These are phyloP conservation scores for Uloborus diversus DNA, from an alignment of 1,140 invertebrate genomes.

Conservation along the genomic window DNA sequence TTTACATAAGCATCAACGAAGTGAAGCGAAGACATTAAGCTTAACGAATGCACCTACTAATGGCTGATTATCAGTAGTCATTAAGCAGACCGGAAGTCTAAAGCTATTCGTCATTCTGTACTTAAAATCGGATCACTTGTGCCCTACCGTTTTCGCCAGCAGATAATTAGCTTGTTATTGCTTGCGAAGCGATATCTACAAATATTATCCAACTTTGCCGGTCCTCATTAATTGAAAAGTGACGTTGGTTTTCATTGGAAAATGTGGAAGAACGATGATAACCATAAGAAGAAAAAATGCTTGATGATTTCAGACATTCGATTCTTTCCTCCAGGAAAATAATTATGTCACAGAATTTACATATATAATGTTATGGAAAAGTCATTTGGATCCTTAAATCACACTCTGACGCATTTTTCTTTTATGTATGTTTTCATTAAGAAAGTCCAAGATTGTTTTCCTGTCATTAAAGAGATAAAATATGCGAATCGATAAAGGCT, in stretches of 20 bases:
- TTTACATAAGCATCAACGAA: neutral
- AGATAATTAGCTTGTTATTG: conserved; percentile 47
- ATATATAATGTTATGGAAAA: too few relatives aligned
- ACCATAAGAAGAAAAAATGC: too few relatives aligned
- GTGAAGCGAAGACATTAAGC: conserved; percentile 31
- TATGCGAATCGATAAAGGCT: too few relatives aligned
- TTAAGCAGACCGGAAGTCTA: conserved; percentile 34
- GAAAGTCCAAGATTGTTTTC: too few relatives aligned
- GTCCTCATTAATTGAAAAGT: conserved; percentile 18
- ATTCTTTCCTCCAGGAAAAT: too few relatives aligned
- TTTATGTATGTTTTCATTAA: too few relatives aligned
- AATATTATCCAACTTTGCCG: too few relatives aligned
- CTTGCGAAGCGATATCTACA: neutral
- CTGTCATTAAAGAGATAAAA: too few relatives aligned
- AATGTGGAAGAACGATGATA: neutral
- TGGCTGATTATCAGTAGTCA: conserved; percentile 43
- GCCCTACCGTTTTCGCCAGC: neutral
- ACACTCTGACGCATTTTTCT: too few relatives aligned
- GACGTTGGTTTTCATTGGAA: neutral
- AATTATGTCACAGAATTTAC: too few relatives aligned
- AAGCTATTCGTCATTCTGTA: conserved; percentile 26
- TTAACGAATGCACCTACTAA: neutral
- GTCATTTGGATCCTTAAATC: too few relatives aligned
- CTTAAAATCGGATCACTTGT: conserved; percentile 25
- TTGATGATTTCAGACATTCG: too few relatives aligned